These are phyloP conservation scores for Bubo bubo DNA, from an alignment of 2,113 vertebrate species.

Conservation along the genomic window DNA sequence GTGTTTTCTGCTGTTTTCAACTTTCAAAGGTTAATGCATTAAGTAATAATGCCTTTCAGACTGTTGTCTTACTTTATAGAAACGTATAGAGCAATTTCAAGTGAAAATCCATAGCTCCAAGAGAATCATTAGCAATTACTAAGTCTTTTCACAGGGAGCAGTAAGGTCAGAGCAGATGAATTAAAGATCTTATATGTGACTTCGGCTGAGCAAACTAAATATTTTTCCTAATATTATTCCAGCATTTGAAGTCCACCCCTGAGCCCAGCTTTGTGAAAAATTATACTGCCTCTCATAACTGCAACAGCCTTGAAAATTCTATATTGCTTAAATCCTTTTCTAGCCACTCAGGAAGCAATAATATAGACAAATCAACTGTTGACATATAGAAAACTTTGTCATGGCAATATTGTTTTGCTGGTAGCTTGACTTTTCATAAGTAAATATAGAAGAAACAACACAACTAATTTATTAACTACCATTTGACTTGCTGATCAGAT, in stretches of 20 bases:
- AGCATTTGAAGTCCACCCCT: neutral
- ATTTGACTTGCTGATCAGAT: neutral
- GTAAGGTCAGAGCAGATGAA: neutral
- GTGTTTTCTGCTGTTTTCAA: neutral
- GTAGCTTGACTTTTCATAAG: neutral
- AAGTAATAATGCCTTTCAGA: neutral
- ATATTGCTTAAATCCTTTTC: neutral
- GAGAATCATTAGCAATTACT: constrained; percentile 4
- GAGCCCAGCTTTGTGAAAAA: neutral
- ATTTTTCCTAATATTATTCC: neutral
- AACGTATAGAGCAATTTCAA: constrained; percentile 1
- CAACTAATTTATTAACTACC: neutral
- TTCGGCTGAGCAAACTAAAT: neutral
- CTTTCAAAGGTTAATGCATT: neutral
- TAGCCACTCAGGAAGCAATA: neutral
- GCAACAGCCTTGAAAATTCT: neutral
- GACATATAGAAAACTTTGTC: neutral
- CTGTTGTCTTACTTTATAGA: neutral
- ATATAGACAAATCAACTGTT: neutral
- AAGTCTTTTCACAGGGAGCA: neutral
- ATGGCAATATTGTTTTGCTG: neutral
- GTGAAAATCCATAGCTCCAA: neutral
- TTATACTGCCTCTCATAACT: neutral
- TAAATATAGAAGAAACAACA: neutral
- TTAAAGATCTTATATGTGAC: neutral